phyloP scores from a whole-genome alignment of 1,140 invertebrate species.

The Pogonognathellus flavescens region DNA sequence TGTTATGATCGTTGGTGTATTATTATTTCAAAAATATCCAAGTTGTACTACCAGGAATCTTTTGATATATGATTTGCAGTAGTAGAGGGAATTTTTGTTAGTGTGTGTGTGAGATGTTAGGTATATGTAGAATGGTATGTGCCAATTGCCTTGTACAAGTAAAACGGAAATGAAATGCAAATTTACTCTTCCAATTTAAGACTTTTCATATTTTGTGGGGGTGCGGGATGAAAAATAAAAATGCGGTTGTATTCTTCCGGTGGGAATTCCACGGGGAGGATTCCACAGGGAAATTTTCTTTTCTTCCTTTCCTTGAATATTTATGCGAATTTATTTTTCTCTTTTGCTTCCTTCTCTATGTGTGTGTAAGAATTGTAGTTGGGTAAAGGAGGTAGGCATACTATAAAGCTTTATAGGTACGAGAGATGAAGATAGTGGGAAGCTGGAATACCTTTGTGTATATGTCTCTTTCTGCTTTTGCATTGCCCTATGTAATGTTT shows the following conservation, averaged over 20 bases:
- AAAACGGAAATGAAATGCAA: conserved; percentile 53
- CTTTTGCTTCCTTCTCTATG: conserved; percentile 1
- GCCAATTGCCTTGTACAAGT: background rate
- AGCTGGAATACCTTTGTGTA: background rate
- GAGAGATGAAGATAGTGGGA: too few species aligned
- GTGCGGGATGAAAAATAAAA: conserved; percentile 55
- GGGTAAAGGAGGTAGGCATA: too few species aligned
- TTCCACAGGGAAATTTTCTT: conserved; percentile 54
- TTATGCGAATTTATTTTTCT: conserved; percentile 53
- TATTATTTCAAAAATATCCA: background rate
- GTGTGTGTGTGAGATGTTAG: background rate
- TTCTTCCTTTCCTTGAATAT: conserved; percentile 54
- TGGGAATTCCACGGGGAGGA: conserved; percentile 43
- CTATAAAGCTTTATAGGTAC: too few species aligned
- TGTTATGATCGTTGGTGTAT: too few species aligned
- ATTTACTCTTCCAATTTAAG: conserved; percentile 56
- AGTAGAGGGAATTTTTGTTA: background rate
- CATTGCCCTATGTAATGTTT: background rate
- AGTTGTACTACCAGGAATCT: background rate
- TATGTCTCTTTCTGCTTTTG: background rate
- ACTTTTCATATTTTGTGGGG: conserved; percentile 57
- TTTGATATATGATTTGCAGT: background rate
- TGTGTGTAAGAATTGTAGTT: too few species aligned
- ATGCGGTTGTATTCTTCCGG: conserved; percentile 57
- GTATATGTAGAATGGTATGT: background rate